These are phyloP conservation scores for Anolis sagrei DNA, from an alignment of 2,113 vertebrate genomes.

Conservation along the genomic window DNA sequence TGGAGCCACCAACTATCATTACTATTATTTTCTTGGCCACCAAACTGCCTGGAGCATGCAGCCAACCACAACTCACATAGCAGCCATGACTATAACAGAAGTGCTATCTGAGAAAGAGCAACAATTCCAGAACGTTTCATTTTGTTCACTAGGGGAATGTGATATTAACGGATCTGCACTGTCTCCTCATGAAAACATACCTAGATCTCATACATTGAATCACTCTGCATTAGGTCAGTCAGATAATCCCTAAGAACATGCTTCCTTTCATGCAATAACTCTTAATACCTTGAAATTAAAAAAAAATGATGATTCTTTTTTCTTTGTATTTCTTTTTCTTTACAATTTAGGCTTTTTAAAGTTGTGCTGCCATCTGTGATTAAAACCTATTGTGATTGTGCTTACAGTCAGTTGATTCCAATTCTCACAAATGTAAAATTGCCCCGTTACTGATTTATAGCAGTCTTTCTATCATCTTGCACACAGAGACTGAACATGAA, in stretches of 20 bases:
- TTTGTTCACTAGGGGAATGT: neutral
- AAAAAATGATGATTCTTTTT: neutral
- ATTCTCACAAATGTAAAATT: neutral
- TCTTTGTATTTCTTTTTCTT: neutral
- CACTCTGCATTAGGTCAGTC: neutral
- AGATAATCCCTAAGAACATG: neutral
- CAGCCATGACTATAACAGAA: neutral
- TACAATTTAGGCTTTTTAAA: neutral
- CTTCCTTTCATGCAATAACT: neutral
- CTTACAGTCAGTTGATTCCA: slow-evolving; percentile 9
- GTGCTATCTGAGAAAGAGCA: neutral
- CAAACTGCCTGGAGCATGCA: neutral
- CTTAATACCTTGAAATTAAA: neutral
- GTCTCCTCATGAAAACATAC: neutral
- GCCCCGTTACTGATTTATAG: neutral
- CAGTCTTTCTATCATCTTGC: neutral
- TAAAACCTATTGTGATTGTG: slow-evolving; percentile 1
- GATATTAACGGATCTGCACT: neutral
- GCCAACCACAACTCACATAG: neutral
- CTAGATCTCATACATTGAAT: neutral
- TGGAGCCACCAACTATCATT: no score
- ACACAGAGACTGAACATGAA: neutral
- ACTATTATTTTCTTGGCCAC: neutral
- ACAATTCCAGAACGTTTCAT: neutral
- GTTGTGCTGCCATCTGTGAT: neutral